These are phyloP conservation scores for Gallirallus australis DNA, from an alignment of 2,797 vertebrate genomes.

Conservation along the genomic window DNA sequence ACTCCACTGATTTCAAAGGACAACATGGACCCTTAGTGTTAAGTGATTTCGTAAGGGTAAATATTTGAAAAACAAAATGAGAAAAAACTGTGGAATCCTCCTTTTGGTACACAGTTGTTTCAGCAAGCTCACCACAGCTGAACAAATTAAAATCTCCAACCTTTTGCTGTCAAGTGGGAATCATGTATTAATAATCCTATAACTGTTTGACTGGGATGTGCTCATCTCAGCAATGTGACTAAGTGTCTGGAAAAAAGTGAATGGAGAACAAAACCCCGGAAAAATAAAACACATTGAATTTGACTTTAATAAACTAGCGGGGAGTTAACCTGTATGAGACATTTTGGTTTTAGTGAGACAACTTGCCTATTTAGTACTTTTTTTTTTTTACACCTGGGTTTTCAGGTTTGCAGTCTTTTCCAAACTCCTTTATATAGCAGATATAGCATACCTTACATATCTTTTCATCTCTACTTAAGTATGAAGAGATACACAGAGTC, in stretches of 20 bases:
- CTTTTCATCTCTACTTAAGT: slow-evolving; percentile 7
- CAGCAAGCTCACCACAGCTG: slow-evolving; percentile 36
- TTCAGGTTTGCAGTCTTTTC: background rate
- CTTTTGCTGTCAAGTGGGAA: slow-evolving; percentile 44
- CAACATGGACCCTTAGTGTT: slow-evolving; percentile 11
- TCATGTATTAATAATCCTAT: slow-evolving; percentile 49
- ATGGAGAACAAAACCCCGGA: slow-evolving; percentile 30
- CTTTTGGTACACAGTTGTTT: slow-evolving; percentile 40
- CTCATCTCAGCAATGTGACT: slow-evolving; percentile 13
- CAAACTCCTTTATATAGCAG: slow-evolving; percentile 25
- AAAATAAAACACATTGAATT: background rate
- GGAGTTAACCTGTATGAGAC: slow-evolving; percentile 25
- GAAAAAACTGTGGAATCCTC: slow-evolving; percentile 43
- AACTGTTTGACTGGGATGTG: slow-evolving; percentile 3
- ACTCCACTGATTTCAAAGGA: slow-evolving; percentile 23
- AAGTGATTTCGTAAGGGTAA: slow-evolving; percentile 65
- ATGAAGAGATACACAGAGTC: background rate
- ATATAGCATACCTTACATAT: background rate
- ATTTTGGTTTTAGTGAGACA: background rate
- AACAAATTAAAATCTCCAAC: slow-evolving; percentile 63
- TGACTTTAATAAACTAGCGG: slow-evolving; percentile 36
- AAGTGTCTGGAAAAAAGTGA: slow-evolving; percentile 1
- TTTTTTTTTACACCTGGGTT: background rate
- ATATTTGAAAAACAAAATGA: slow-evolving; percentile 70
- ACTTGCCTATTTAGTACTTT: background rate